phyloP scores from a whole-genome alignment of 1,140 invertebrate species.

The Ridgeia piscesae region DNA sequence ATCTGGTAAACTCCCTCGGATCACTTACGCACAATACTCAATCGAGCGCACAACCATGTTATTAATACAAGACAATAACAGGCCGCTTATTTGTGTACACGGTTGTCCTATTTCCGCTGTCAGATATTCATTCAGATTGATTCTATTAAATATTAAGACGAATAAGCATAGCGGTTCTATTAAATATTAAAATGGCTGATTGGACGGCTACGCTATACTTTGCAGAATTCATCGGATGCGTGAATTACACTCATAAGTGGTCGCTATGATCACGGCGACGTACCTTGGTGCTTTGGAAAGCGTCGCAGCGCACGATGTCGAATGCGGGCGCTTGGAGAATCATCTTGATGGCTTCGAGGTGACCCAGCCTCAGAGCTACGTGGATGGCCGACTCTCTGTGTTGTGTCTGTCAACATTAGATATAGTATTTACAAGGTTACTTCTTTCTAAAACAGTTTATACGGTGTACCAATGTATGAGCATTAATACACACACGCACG shows the following conservation, averaged over 20 bases:
- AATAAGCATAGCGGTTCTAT: background rate
- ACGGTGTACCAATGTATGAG: background rate
- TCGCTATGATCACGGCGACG: background rate
- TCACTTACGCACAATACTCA: background rate
- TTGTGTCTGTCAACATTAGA: slow-evolving; percentile 20
- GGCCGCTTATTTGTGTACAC: background rate
- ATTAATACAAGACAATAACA: background rate
- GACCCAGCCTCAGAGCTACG: slow-evolving; percentile 27
- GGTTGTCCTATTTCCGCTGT: background rate
- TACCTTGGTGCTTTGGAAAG: slow-evolving; percentile 29
- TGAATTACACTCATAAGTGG: background rate
- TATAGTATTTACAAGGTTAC: background rate
- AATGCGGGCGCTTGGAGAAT: slow-evolving; percentile 26
- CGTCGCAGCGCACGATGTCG: slow-evolving; percentile 30
- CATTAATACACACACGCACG: no score
- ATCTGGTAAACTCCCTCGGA: background rate
- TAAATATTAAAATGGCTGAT: background rate
- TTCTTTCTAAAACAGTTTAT: background rate
- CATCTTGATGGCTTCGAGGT: slow-evolving; percentile 28
- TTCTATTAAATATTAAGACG: background rate
- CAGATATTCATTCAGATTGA: background rate
- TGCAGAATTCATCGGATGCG: background rate
- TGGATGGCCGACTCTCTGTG: slow-evolving; percentile 28
- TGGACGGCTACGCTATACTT: background rate
- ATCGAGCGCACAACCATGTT: background rate